Evolutionary conservation across 2,797 vertebrate genomes (phyloP), one percentile per base, ranked within the genome.

Genomic region (Saguinus oedipus): DNA sequence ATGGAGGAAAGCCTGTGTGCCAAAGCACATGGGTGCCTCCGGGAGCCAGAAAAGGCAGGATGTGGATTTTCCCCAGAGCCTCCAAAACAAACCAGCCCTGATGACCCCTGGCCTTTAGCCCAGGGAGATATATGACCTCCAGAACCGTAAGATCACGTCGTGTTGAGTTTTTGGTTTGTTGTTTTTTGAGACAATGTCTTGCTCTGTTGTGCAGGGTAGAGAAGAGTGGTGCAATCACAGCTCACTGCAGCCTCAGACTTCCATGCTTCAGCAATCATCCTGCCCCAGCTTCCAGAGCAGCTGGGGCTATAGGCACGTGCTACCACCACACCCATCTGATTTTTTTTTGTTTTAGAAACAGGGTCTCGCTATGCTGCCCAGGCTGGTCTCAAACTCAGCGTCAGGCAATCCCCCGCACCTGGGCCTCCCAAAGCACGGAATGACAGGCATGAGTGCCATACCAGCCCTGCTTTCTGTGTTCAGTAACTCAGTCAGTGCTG

Each of bases 361-460:
- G 33, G 30, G 30, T 64, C 7, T 64, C 0, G 15, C 61, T 64
- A 64, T 64, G 61, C 61, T 64, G 7, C 33, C 61, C 61, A 64
- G 61, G 30, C 30, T 64, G 61, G 61, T n/a, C 61, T 64, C 61
- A 17, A 64, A n/a, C 61, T 19, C 6, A 64, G 30, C 7, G 3
- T 64, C 3, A 1, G 61, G 61, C 15, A 64, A 64, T 64, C 30
- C 30, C 61, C 61, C 1, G 3, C 7, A 64, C 30, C 30, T 33
- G 15, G 61, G 30, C 61, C 30, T 64, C 30, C 30, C 14, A 64
- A 64, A 64, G 61, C 7, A 0, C n/a, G 61, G 7, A 17, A 64
- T 17, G 15, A 64, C 61, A 64, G 30, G 30, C 15, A 0, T 64
- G 30, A 64, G 30, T n/a, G 61, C 15, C 0, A 0, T 15, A 0